A percentile compares a stretch with the other conserved stretches of the same genome.
These are phyloP conservation scores for Drosophila mojavensis DNA, from an alignment of 1,140 invertebrate species.

Conservation along the genomic window DNA sequence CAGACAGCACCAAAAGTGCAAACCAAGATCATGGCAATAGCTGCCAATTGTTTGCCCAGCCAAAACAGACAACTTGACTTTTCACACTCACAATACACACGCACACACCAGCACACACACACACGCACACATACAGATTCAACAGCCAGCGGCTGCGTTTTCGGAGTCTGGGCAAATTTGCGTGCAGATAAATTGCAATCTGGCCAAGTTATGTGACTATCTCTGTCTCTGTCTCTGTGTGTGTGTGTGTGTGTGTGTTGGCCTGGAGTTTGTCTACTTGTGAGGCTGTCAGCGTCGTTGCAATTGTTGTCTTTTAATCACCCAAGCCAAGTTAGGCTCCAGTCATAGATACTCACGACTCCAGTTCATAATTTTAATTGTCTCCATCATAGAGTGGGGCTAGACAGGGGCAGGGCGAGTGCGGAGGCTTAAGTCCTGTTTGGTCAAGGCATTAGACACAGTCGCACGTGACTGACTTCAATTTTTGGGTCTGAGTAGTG, in stretches of 20 bases:
- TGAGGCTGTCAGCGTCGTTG: constrained; percentile 61
- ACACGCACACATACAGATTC: background rate
- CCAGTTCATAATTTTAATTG: constrained; percentile 79
- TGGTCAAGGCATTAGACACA: constrained; percentile 34
- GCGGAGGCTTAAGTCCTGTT: constrained; percentile 1
- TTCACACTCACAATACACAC: constrained; percentile 49
- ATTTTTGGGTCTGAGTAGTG: background rate
- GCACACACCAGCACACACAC: background rate
- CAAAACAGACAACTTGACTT: constrained; percentile 77
- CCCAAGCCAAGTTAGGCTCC: constrained; percentile 55
- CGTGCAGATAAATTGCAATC: constrained; percentile 79
- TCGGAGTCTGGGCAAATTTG: constrained; percentile 60
- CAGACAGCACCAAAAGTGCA: constrained; percentile 47
- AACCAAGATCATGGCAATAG: constrained; percentile 71
- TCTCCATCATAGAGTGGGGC: background rate
- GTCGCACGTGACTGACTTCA: constrained; percentile 25
- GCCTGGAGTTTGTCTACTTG: constrained; percentile 48
- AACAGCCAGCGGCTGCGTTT: constrained; percentile 2
- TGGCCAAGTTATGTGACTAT: constrained; percentile 28
- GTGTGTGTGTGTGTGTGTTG: background rate
- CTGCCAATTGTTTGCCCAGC: constrained; percentile 71
- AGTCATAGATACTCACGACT: constrained; percentile 38
- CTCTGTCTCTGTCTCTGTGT: too few relatives aligned
- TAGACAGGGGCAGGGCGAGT: background rate
- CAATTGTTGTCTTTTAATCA: constrained; percentile 79